Evolutionary conservation across 1,140 invertebrate species (phyloP), one percentile per base, ranked within the genome.

Genomic region (Caenorhabditis remanei): DNA sequence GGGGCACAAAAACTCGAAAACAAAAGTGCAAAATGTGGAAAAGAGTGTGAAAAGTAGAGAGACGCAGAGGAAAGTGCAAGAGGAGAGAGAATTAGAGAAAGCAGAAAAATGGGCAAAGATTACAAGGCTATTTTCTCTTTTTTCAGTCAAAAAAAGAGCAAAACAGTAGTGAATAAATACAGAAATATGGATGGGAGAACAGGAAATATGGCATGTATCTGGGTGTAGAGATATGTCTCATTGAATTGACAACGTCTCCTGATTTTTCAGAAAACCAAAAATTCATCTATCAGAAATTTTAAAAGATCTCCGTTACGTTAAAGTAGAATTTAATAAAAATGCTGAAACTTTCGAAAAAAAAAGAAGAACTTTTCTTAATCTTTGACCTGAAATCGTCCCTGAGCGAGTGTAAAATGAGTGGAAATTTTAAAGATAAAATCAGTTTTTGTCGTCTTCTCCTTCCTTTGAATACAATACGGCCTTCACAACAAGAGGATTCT

Each of bases 1-100:
- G n/a, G 46, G n/a, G 46, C n/a, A 19, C 65, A 71, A 79, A 79
- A 79, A 79, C 71, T 79, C 71, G 71, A 79, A 79, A 79, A 79
- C 71, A 79, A 79, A 79, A 79, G 71, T 79, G 71, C 71, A 79
- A 79, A 21, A 3, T 13, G 2, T 79, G 13, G 9, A 11, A n/a
- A 75, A 79, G 13, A 43, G 41, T 24, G 71, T 19, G 41, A 43
- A 71, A 19, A 19, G 11, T 16, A 16, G 21, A 71, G 8, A 43
- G 14, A 19, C 14, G 32, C 14, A 46, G 21, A 50, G 53, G 53
- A 41, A 53, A 79, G 71, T 50, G 71, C 65, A 79, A 79, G 43
- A 79, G 21, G 11, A 50, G 46, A 50, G 71, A 79, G n/a, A 79
- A n/a, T 46, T 11, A 24, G 46, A 79, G 19, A 71, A 19, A 46